Evolutionary conservation across 2,888 invertebrate genomes (phyloP), one percentile per base, ranked within the genome.

Genomic region (Morpho helenor): DNA sequence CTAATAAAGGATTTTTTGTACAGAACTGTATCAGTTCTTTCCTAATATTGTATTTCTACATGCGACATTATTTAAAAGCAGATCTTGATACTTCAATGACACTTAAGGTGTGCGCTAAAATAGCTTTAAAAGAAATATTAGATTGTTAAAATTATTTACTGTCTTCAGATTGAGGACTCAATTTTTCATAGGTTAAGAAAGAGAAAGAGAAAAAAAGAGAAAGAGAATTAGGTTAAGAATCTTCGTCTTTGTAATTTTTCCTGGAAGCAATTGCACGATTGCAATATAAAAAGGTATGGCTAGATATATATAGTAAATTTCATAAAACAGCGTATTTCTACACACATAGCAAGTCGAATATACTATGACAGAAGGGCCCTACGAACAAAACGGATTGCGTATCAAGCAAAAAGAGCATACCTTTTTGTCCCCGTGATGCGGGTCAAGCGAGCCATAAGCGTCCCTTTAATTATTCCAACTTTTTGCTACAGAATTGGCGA

Each of bases 381-480:
- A 41, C 16, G 42, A 48, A 54, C 39, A 53, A 22, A 53, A 53
- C 31, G 46, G 47, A 47, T 54, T 54, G 41, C 54, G 47, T 53
- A 47, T 47, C 48, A 48, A 54, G 47, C 54, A 45, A 54, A 54
- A 54, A 47, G 47, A 42, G 47, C 42, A 47, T 48, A 54, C 54
- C 54, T 54, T 55, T 59, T 59, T 59, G 55, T 48, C 59, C 48
- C 40, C 51, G 42, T 59, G 59, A 59, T 48, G 55, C 44, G 55
- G 59, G 59, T 55, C 59, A 51, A 59, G 51, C 23, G 39, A 23
- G 9, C 45, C 23, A 6, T 55, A 59, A 56, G 52, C 55, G 51
- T 51, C 47, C 59, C 50, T 59, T 55, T 59, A 59, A 59, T 59
- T 55, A 52, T 59, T 55, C 48, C 50, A 55, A 51, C n/a, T 59